Evolutionary conservation across 1,140 invertebrate genomes (phyloP), one percentile per base, ranked within the genome.

Genomic region (Drosophila subpulchrella): DNA sequence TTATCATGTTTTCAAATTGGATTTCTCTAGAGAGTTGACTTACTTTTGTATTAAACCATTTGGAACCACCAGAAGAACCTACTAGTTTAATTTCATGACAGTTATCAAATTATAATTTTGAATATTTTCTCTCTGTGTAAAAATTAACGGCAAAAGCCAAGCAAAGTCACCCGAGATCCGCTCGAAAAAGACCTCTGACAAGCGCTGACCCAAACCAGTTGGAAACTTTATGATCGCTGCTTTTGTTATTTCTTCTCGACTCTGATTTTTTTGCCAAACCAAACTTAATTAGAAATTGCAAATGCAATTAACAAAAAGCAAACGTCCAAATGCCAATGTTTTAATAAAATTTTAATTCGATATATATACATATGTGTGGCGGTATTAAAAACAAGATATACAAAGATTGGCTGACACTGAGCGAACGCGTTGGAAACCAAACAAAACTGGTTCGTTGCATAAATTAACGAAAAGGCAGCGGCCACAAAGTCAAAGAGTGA

Each of bases 271-370:
- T 75, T 79, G 81, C 60, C 38, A 50, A 67, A 38, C 68, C 41
- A 75, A 75, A 66, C 75, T 88, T 88, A 86, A 86, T 86, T 88
- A 88, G 83, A 88, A 88, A 88, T 88, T 89, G 83, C 84, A 80
- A 88, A 88, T 76, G 84, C 67, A 83, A 86, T 86, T 88, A 88
- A 88, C 75, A 73, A 75, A 65, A 74, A 20, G 42, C 68, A 71
- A 78, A 63, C 55, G 55, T 50, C 36, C 50, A 75, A 71, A 71
- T 58, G 65, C 65, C 63, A 83, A 79, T 71, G 62, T 76, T 75
- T 73, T 82, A 67, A 77, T 77, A 76, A 67, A 75, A 60, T 62
- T 79, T 78, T 70, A 82, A 78, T 75, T 78, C 61, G 53, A 71
- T 65, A 61, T 55, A 53, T 50, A 48, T 48, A 47, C 51, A 53